Conservation (phyloP, 2,888 invertebrate genomes). For the Gerris lacustris region DNA sequence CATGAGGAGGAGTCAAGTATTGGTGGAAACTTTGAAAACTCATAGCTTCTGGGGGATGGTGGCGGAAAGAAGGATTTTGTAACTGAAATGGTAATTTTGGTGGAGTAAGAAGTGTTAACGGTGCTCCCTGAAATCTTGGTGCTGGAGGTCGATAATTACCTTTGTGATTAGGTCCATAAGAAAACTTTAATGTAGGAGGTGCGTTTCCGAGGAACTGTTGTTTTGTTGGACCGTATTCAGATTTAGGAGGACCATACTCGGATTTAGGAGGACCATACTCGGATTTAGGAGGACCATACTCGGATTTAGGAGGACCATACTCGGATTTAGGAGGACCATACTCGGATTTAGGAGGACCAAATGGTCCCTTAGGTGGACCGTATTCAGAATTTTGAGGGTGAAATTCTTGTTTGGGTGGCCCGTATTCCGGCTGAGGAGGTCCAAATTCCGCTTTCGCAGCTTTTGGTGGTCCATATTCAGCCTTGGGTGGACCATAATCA, state of each 20-base stretch:
- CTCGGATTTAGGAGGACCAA: slow-evolving; percentile 28
- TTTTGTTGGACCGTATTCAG: slow-evolving; percentile 23
- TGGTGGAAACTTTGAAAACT: slow-evolving; percentile 21
- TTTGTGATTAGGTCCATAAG: background rate
- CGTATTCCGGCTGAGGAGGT: background rate
- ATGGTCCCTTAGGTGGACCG: background rate
- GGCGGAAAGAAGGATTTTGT: slow-evolving; percentile 13
- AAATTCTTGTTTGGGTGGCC: slow-evolving; percentile 1
- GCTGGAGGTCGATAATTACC: background rate
- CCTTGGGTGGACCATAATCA: slow-evolving; percentile 24
- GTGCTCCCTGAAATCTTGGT: background rate
- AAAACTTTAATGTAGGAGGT: background rate
- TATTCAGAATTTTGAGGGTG: background rate
- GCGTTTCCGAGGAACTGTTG: background rate
- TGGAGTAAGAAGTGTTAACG: background rate
- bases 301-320: slow-evolving; percentile 33
- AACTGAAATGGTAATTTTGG: slow-evolving; percentile 12
- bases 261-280: slow-evolving; percentile 26
- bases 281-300: slow-evolving; percentile 29
- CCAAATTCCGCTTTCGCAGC: slow-evolving; percentile 14
- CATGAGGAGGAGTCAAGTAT: slow-evolving; percentile 22
- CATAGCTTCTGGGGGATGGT: slow-evolving; percentile 7
- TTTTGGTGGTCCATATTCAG: background rate
- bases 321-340: slow-evolving; percentile 33
- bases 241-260: slow-evolving; percentile 32